These are phyloP conservation scores for Eulithis prunata DNA, from an alignment of 2,888 invertebrate genomes.

Conservation along the genomic window DNA sequence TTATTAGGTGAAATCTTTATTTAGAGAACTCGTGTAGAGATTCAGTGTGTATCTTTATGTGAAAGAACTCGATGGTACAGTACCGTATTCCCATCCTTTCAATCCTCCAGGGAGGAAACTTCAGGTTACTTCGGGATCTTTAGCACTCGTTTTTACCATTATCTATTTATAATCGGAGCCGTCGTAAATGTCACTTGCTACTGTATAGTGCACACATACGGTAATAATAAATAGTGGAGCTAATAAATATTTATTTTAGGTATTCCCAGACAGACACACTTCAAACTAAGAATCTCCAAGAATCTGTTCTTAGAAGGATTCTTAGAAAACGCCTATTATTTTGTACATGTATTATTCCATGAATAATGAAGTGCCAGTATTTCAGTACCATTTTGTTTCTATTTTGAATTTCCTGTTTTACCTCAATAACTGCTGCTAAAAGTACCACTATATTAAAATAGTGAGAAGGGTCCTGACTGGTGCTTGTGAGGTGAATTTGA, in stretches of 20 bases:
- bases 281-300: too few relatives aligned
- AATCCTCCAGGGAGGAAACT: constrained; percentile 16
- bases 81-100: constrained; percentile 11
- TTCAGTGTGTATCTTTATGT: background rate
- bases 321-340: too few relatives aligned
- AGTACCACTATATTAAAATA: constrained; percentile 12
- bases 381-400: too few relatives aligned
- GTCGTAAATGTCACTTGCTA: background rate
- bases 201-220: too few relatives aligned
- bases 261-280: too few relatives aligned
- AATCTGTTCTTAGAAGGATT: too few relatives aligned
- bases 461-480: constrained; percentile 23
- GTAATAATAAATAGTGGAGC: too few relatives aligned
- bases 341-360: too few relatives aligned
- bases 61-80: background rate
- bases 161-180: background rate
- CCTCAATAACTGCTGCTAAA: background rate
- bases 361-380: too few relatives aligned
- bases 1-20: background rate
- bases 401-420: background rate
- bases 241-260: too few relatives aligned
- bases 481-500: constrained; percentile 30
- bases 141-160: constrained; percentile 1
- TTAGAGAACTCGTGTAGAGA: background rate
- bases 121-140: constrained; percentile 12